phyloP scores from a whole-genome alignment of 2,888 invertebrate genomes.

The Melolontha melolontha region DNA sequence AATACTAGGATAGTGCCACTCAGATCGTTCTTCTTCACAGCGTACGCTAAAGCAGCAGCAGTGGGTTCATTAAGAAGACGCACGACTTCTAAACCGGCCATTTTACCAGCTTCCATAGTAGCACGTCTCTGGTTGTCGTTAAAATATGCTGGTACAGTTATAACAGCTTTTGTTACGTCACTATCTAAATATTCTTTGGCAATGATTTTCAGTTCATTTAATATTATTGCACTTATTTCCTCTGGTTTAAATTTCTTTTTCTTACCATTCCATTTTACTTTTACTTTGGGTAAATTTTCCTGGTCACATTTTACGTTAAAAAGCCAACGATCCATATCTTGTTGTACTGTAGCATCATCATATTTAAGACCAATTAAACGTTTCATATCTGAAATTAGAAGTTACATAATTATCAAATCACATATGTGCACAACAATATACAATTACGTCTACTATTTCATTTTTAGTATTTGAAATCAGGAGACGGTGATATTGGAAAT shows the following conservation, averaged over 20 bases:
- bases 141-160: constrained; percentile 56
- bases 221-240: constrained; percentile 49
- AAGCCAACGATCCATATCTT: constrained; percentile 47
- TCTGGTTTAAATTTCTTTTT: constrained; percentile 46
- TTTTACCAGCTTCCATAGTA: constrained; percentile 52
- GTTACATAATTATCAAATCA: no score
- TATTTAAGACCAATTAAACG: constrained; percentile 52
- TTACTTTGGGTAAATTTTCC: constrained; percentile 46
- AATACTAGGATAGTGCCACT: constrained; percentile 47
- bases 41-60: constrained; percentile 52
- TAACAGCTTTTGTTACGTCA: constrained; percentile 48
- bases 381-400: constrained; percentile 51
- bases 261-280: constrained; percentile 38
- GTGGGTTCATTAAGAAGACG: constrained; percentile 52
- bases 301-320: constrained; percentile 47
- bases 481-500: no score
- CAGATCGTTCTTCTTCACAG: constrained; percentile 41
- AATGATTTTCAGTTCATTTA: constrained; percentile 47
- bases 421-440: no score
- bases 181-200: constrained; percentile 45
- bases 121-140: constrained; percentile 52
- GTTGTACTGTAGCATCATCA: constrained; percentile 49
- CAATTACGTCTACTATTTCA: no score
- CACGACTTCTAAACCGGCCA: constrained; percentile 50
- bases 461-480: no score